Evolutionary conservation across 2,113 vertebrate genomes (phyloP), one percentile per base, ranked within the genome.

Genomic region (Callaeas wilsoni): DNA sequence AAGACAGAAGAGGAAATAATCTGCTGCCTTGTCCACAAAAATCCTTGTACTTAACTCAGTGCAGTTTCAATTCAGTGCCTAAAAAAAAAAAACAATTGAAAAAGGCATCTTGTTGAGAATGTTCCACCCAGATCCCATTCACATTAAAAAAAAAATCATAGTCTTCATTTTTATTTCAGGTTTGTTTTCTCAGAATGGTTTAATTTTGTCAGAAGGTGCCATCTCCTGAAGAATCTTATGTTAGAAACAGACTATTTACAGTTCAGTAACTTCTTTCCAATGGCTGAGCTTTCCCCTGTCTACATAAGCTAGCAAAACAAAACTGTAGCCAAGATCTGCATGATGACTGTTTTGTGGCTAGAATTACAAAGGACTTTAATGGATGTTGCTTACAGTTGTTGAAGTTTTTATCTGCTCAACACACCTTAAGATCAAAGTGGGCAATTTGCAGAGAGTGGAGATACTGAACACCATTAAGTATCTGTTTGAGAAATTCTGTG

Each of bases 401-500:
- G 0, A 78, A 78, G 39, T 59, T 89, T 85, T 90, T 84, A 91
- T 78, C 41, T 78, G 37, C 42, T 89, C 84, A 80, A 96, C 17
- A 2, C 97, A 99, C 99, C 99, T 99, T 99, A 44, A 99, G 99
- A 98, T 99, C 99, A 83, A 99, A 99, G 98, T 99, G 99, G 71
- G 99, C 99, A 59, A 99, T 99, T 44, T 98, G 98, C 91, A 99
- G 99, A 87, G 98, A 98, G 97, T 99, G 99, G 59, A 99, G 99
- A 97, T 99, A 99, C 95, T 98, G 98, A 96, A 99, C 99, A 39
- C 99, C 99, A 32, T 99, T 99, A 91, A 99, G 98, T 96, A 99
- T 99, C 97, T 99, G 99, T 92, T 99, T 99, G 80, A 99, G 99
- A 98, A 99, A 99, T 97, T 99, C 99, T 1, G 99, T 99, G 85